phyloP scores from a whole-genome alignment of 2,797 vertebrate species.

The Epinephelus awoara region DNA sequence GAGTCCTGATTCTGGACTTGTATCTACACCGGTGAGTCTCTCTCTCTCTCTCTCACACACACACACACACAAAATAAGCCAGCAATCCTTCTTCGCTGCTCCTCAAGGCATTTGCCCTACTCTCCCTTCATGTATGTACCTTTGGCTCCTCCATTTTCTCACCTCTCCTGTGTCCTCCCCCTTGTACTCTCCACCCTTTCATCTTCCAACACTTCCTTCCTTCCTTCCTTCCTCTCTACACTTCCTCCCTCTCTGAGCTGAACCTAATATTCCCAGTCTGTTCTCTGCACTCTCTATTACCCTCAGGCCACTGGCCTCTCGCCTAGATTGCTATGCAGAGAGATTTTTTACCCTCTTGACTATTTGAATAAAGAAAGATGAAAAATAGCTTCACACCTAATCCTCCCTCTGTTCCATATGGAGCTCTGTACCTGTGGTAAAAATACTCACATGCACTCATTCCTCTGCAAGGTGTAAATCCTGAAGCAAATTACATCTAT shows the following conservation, averaged over 20 bases:
- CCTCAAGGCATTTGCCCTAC: background rate
- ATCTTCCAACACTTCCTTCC: background rate
- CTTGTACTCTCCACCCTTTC: constrained; percentile 14
- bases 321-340: constrained; percentile 12
- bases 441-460: background rate
- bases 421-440: background rate
- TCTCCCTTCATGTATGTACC: background rate
- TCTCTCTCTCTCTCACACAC: background rate
- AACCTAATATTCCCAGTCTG: constrained; percentile 26
- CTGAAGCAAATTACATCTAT: constrained; percentile 1
- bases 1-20: constrained; percentile 86
- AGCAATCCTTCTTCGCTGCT: constrained; percentile 6
- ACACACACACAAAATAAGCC: background rate
- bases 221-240: background rate
- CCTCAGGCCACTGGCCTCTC: constrained; percentile 33
- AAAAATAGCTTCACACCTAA: constrained; percentile 30
- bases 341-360: constrained; percentile 28
- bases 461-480: constrained; percentile 1
- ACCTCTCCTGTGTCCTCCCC: constrained; percentile 10
- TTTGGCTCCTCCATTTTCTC: constrained; percentile 7
- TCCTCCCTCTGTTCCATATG: constrained; percentile 13
- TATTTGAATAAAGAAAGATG: constrained; percentile 40
- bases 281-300: constrained; percentile 16
- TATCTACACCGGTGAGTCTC: constrained; percentile 88
- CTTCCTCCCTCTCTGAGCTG: background rate